These are phyloP conservation scores for Nephila pilipes DNA, from an alignment of 1,140 invertebrate genomes.

Conservation along the genomic window DNA sequence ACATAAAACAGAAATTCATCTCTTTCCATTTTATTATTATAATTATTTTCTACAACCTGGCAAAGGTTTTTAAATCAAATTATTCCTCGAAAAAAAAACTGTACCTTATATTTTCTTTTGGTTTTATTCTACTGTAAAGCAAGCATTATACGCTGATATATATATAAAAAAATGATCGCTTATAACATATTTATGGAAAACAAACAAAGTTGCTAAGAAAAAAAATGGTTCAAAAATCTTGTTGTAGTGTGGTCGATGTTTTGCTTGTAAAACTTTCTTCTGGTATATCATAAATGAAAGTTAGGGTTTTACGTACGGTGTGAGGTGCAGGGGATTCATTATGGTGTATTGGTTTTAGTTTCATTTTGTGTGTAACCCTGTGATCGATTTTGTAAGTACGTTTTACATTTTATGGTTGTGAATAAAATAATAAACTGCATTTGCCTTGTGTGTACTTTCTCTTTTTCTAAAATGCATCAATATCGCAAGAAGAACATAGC, in stretches of 20 bases:
- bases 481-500: not conserved
- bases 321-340: not conserved
- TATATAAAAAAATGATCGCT: not conserved
- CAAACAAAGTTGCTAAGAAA: not conserved
- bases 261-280: not conserved
- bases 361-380: not conserved
- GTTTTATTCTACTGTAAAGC: not conserved
- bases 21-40: too few species aligned
- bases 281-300: not conserved
- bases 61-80: not conserved
- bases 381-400: conserved; percentile 28
- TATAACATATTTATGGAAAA: not conserved
- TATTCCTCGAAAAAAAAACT: not conserved
- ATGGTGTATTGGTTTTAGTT: not conserved
- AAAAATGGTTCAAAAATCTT: not conserved
- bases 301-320: conserved; percentile 11
- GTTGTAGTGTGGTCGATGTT: not conserved
- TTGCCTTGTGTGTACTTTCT: not conserved
- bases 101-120: not conserved
- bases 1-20: too few species aligned
- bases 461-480: not conserved
- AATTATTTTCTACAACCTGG: too few species aligned
- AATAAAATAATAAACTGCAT: not conserved
- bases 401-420: conserved; percentile 29
- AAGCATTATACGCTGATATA: not conserved